phyloP scores from a whole-genome alignment of 2,113 vertebrate genomes.

The Beaufortia kweichowensis region DNA sequence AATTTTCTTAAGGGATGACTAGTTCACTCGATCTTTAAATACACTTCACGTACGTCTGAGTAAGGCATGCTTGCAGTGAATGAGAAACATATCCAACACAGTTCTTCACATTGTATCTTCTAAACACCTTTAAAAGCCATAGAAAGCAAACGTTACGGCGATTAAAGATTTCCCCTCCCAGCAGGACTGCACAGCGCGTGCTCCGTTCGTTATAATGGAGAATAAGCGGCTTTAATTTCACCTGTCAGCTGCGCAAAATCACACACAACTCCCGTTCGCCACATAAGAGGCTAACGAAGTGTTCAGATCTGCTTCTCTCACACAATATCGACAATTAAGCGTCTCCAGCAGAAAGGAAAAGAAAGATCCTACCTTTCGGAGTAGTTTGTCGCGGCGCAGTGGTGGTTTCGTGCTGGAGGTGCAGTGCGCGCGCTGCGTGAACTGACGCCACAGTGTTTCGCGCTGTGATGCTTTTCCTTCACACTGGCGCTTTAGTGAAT shows the following conservation, averaged over 20 bases:
- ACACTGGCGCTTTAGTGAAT: slow-evolving; percentile 59
- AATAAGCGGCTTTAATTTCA: slow-evolving; percentile 29
- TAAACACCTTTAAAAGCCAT: background rate
- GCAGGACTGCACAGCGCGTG: background rate
- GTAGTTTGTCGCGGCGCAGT: background rate
- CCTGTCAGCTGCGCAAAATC: slow-evolving; percentile 12
- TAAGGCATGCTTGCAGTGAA: background rate
- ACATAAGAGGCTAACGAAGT: background rate
- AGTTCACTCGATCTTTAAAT: background rate
- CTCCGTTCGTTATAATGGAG: background rate
- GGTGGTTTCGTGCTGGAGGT: background rate
- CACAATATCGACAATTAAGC: background rate
- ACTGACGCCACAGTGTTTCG: slow-evolving; percentile 43
- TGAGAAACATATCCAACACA: background rate
- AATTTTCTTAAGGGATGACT: too few species aligned
- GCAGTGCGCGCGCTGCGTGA: slow-evolving; percentile 46
- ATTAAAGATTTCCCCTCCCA: background rate
- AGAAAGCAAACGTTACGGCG: background rate
- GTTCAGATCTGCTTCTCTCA: background rate
- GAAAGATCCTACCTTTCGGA: slow-evolving; percentile 41
- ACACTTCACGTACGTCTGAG: background rate
- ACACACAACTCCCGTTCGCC: background rate
- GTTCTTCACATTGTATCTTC: background rate
- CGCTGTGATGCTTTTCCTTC: slow-evolving; percentile 55
- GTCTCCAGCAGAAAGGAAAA: background rate